Conservation (phyloP, 2,888 invertebrate species). For the Agelastica alni region DNA sequence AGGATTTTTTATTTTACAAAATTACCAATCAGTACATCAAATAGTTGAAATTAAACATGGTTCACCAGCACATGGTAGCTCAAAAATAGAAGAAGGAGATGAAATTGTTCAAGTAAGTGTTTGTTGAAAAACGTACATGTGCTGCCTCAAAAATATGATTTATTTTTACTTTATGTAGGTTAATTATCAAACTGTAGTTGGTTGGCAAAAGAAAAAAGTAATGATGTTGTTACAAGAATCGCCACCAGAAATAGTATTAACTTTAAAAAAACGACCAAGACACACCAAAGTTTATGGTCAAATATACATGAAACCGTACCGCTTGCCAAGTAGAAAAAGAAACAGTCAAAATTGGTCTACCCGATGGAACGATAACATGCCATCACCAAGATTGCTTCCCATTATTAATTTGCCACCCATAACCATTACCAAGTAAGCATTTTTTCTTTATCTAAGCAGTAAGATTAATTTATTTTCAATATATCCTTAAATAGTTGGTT, state of each 20-base stretch:
- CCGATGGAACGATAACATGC: constrained; percentile 71
- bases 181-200: constrained; percentile 74
- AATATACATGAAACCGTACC: constrained; percentile 72
- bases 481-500: no score
- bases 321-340: constrained; percentile 73
- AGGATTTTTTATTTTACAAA: constrained; percentile 88
- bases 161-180: no score
- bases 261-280: constrained; percentile 80
- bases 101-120: constrained; percentile 87
- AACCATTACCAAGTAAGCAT: constrained; percentile 61
- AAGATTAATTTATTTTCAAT: no score
- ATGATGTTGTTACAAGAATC: constrained; percentile 74
- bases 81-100: constrained; percentile 93
- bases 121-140: not conserved
- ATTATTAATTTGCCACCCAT: constrained; percentile 64
- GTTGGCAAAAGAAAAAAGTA: constrained; percentile 82
- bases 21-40: constrained; percentile 78
- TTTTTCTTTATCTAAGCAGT: no score
- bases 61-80: constrained; percentile 89
- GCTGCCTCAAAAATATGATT: no score
- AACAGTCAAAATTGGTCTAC: constrained; percentile 61
- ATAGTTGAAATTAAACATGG: constrained; percentile 89
- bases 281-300: constrained; percentile 80
- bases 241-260: constrained; percentile 78
- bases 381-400: constrained; percentile 68